Percentiles rank a stretch among this genome's conserved stretches.
Conservation (phyloP, 2,888 invertebrate genomes). For the Dryococelus australis region DNA sequence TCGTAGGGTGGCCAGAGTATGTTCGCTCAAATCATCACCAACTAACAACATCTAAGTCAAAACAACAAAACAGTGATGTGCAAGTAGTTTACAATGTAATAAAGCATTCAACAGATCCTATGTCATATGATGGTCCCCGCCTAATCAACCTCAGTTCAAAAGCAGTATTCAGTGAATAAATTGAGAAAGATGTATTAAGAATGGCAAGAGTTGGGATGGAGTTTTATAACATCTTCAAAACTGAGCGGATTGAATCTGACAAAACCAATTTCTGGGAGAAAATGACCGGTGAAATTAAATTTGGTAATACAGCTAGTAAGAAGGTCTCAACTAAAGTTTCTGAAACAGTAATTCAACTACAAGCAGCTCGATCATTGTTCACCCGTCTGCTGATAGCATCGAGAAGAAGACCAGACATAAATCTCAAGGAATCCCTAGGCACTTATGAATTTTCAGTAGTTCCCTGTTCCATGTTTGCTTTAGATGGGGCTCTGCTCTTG, state of each 20-base stretch:
- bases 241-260: too few species aligned
- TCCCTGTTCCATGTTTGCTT: conserved; percentile 12
- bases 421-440: conserved; percentile 2
- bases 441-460: conserved; percentile 27
- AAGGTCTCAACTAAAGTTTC: neutral
- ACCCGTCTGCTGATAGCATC: neutral
- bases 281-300: neutral
- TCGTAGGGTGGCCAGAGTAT: too few species aligned
- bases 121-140: neutral
- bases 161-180: neutral
- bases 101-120: neutral
- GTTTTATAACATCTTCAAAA: neutral
- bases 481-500: neutral
- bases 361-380: neutral
- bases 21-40: conserved; percentile 7
- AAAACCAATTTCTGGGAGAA: too few species aligned
- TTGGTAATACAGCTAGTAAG: neutral
- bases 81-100: neutral
- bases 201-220: conserved; percentile 12
- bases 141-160: neutral
- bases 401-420: neutral
- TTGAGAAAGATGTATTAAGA: conserved; percentile 18
- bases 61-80: neutral
- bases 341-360: neutral
- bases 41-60: neutral